Base-by-base conservation (phyloP, 1,140 invertebrate species). In the Holcopasites calliopsidis region DNA sequence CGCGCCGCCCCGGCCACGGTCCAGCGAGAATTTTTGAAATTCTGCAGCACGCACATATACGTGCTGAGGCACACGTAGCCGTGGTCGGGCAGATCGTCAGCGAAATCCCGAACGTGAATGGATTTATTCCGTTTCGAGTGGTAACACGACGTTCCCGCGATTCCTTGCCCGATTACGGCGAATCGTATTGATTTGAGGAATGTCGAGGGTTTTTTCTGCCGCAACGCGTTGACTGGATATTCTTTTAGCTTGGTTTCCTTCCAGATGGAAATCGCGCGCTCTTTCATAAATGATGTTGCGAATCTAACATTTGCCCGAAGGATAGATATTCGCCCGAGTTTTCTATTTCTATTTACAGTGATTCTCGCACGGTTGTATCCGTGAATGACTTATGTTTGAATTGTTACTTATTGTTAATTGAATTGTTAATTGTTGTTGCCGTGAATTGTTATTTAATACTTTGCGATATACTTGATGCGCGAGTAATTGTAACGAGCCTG, bases 11-110 rank as follows among this genome's bases (percentile, higher is more conserved):
- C 44, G 60, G 60, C 28, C 68, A 55, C 77, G 50, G 58, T 55
- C 33, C 28, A 47, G 70, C 74, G 79, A 85, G 85, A 88, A 87
- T 88, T 87, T 87, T 79, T 62, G 81, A 88, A 88, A 85, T 85
- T 83, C 73, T 38, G 44, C 65, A 38, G 23, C 40, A 18, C 65
- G 40, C 44, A 54, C 33, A n/a, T 18, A 40, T 28, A 50, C 33
- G n/a, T 6, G 47, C 23, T 2, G n/a, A 26, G 54, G 50, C 52
- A 26, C 58, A 35, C 60, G 58, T 77, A 47, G 54, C 52, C 16
- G 13, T 47, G 33, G 40, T 26, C 23, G 66, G 38, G 35, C 61
- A 44, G 72, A 69, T 77, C 57, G 79, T 52, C 21, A 57, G 54
- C 50, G 35, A 76, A 76, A 70, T 81, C 66, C 26, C 21, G 44